Base-by-base conservation (phyloP, 2,797 vertebrate species). In the Craterocephalus amniculus region DNA sequence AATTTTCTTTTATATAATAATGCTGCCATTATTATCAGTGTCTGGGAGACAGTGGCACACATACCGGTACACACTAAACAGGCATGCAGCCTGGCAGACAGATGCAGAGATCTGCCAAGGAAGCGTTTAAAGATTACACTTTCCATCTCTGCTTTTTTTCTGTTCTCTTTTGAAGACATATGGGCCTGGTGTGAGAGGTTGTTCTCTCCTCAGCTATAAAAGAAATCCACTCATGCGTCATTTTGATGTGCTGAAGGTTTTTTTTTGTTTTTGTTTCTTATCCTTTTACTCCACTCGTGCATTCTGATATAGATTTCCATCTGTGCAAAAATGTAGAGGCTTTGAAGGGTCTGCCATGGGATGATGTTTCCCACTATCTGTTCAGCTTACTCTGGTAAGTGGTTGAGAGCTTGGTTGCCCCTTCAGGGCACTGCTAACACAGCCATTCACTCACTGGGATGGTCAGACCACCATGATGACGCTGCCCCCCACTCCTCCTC, bases 381-480 rank as follows among this genome's bases (percentile, higher is more conserved):
- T 80, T 81, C 63, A 70, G 73, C 63, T 72, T 76, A 72, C 62
- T 75, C 72, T 67, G 77, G 66, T 88, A 85, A 89, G 87, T 86
- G 89, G 84, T 77, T 81, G 83, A 85, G 81, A 86, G 88, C 87
- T 85, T 66, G 59, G 61, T 83, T 89, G 83, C 84, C 87, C 90
- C 87, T 87, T 79, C 85, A 90, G 89, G 88, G 86, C 75, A 68
- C 65, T 78, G 80, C 82, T 80, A 78, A 87, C 66, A 69, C 87
- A 91, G 86, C 88, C 89, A 89, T 90, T 92, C 86, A 89, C 80
- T 90, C 88, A 77, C 74, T 89, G 43, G 6, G 80, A 79, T 57
- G 76, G 89, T 92, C 90, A 90, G 91, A 88, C 91, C 92, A 93
- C 90, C 80, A 70, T 20, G 86, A 90, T 91, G 90, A 92, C 85